Evolutionary conservation across 1,140 invertebrate species (phyloP).

Genomic region (Adoxophyes honmai): DNA sequence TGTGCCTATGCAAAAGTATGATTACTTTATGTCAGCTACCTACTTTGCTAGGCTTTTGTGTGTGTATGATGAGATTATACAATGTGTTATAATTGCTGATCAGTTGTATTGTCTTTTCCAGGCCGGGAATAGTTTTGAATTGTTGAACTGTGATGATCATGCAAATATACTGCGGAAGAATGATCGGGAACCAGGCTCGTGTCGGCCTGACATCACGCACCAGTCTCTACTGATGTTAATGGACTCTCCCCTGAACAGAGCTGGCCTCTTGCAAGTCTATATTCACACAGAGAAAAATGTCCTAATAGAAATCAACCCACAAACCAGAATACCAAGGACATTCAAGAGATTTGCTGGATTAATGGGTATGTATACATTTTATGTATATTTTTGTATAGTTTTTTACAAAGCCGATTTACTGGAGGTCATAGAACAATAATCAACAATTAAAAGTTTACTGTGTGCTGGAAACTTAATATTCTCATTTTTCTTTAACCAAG

Average conservation of each 20-base stretch:
- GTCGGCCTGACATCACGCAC: slow-evolving; percentile 96
- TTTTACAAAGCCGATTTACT: no score
- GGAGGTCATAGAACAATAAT: no score
- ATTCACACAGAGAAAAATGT: slow-evolving; percentile 98
- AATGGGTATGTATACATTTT: slow-evolving; percentile 86
- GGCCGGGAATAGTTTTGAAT: slow-evolving; percentile 92
- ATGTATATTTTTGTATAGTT: neutral
- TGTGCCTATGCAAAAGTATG: no score
- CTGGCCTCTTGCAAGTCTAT: slow-evolving; percentile 94
- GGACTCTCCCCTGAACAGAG: slow-evolving; percentile 96
- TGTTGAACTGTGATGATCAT: slow-evolving; percentile 97
- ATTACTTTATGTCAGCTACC: no score
- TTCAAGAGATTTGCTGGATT: slow-evolving; percentile 98
- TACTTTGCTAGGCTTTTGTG: no score
- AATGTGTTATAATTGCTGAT: neutral
- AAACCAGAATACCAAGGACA: slow-evolving; percentile 98
- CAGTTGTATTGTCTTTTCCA: slow-evolving; percentile 56
- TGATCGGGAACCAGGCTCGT: slow-evolving; percentile 89
- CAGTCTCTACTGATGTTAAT: slow-evolving; percentile 97
- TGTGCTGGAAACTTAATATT: no score
- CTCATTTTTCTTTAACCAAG: no score
- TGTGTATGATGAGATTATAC: no score
- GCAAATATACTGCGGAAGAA: slow-evolving; percentile 89
- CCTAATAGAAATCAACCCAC: slow-evolving; percentile 98
- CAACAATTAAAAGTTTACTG: no score